A percentile compares a stretch with the other conserved stretches of the same genome.
Evolutionary conservation across 1,140 invertebrate genomes (phyloP).

Genomic region (Lanistes nyassanus): DNA sequence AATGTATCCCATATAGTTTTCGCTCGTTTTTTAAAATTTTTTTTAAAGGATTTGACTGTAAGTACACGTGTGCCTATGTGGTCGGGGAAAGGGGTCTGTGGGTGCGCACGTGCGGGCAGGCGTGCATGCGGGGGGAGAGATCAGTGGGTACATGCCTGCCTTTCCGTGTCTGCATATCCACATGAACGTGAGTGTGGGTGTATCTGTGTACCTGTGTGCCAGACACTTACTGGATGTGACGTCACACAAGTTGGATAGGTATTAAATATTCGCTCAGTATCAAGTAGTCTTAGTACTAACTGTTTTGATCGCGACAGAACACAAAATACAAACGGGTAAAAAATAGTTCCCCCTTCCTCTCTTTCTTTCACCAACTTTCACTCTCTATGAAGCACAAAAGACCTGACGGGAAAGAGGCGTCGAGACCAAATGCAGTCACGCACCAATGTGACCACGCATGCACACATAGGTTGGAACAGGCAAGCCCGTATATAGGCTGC

Average conservation of each 20-base stretch:
- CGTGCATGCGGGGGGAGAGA: neutral
- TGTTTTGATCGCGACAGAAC: neutral
- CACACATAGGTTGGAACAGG: neutral
- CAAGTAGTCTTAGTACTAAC: too few species aligned
- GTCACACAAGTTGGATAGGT: too few species aligned
- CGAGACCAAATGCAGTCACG: neutral
- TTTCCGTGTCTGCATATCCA: neutral
- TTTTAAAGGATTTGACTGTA: too few species aligned
- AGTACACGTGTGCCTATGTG: constrained; percentile 5
- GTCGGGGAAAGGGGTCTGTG: neutral
- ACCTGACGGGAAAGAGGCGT: neutral
- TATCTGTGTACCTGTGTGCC: constrained; percentile 7
- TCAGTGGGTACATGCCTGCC: neutral
- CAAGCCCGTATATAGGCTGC: neutral
- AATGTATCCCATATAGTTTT: too few species aligned
- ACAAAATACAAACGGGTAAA: neutral
- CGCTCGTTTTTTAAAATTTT: too few species aligned
- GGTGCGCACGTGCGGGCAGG: neutral
- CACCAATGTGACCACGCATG: too few species aligned
- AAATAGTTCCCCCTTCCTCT: neutral
- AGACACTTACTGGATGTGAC: neutral
- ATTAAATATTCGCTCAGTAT: too few species aligned
- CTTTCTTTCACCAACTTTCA: neutral
- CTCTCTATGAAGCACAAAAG: neutral
- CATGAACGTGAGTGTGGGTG: neutral